Base-by-base conservation (phyloP, 2,888 invertebrate genomes). In the Bellardia pandia region DNA sequence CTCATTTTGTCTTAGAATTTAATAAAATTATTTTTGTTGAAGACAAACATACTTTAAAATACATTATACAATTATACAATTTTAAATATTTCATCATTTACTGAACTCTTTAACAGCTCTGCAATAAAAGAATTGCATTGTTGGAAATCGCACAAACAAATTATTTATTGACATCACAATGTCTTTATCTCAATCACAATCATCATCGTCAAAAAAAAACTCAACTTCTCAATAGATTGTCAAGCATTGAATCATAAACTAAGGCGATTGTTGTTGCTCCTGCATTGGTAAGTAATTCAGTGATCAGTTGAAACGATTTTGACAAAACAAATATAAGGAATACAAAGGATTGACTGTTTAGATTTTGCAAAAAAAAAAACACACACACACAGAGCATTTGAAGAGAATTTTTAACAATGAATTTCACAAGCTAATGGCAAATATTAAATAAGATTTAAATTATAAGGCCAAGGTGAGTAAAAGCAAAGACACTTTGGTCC, bases 221-320 rank as follows among this genome's bases (percentile, higher is more conserved):
- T 48, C 2, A 45, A 13, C 48, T 6, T 30, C 30, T 51, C 33
- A 23, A 14, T 23, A 48, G 6, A 30, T 51, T 45, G 68, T 68
- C 11, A 68, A 30, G 14, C 30, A 14, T 14, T 68, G 30, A 68
- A 30, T 68, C 68, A 11, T 14, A 42, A 14, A 68, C 30, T 64
- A 9, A n/a, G 14, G 37, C 42, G 40, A 66, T 66, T 66, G 66
- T 66, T 66, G 16, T 58, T 58, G 30, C 9, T 30, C 3, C 23
- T 30, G 8, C 58, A 13, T 9, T 66, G 11, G 5, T 13, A 42
- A 66, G 56, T 58, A 58, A 58, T 69, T 68, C 69, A 78, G 23
- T 23, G 23, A 78, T 78, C 78, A 78, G 1, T 68, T 58, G 45
- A 48, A 78, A 78, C 60, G 42, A 60, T 53, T 71, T 71, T 6